Conservation (phyloP, 1,140 invertebrate genomes). For the Pomacea maculata region DNA sequence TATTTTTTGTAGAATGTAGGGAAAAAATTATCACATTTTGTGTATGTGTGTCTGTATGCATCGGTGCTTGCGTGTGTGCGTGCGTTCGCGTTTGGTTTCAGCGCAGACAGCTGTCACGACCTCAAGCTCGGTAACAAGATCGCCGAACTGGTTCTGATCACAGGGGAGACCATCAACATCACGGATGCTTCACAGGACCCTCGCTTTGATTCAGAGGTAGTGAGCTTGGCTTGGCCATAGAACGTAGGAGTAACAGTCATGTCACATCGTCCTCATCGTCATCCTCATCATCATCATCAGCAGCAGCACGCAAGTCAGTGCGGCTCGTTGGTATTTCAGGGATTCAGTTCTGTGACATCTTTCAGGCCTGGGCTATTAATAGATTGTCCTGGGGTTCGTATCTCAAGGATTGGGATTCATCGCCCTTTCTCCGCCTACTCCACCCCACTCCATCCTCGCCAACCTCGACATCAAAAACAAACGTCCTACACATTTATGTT, state of each 20-base stretch:
- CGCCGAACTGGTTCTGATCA: constrained; percentile 53
- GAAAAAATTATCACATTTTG: neutral
- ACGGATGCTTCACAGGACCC: constrained; percentile 91
- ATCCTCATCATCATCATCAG: neutral
- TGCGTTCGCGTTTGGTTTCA: constrained; percentile 16
- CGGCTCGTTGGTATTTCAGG: neutral
- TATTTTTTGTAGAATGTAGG: no score
- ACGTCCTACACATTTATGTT: neutral
- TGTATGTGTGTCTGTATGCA: constrained; percentile 8
- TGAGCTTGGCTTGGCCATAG: neutral
- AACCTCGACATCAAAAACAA: neutral
- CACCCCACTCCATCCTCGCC: no score
- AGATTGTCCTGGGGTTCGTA: neutral
- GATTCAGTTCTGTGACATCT: neutral
- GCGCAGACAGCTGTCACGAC: constrained; percentile 38
- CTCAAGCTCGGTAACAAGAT: constrained; percentile 49
- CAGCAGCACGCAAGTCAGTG: neutral
- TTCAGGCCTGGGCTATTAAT: neutral
- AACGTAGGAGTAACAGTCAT: neutral
- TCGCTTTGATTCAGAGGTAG: constrained; percentile 66
- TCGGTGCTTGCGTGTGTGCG: constrained; percentile 1
- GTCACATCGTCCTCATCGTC: neutral
- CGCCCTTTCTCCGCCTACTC: no score
- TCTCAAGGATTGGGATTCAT: no score
- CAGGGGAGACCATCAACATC: constrained; percentile 84